Base-by-base conservation (phyloP, 2,797 vertebrate species). In the Fringilla coelebs region DNA sequence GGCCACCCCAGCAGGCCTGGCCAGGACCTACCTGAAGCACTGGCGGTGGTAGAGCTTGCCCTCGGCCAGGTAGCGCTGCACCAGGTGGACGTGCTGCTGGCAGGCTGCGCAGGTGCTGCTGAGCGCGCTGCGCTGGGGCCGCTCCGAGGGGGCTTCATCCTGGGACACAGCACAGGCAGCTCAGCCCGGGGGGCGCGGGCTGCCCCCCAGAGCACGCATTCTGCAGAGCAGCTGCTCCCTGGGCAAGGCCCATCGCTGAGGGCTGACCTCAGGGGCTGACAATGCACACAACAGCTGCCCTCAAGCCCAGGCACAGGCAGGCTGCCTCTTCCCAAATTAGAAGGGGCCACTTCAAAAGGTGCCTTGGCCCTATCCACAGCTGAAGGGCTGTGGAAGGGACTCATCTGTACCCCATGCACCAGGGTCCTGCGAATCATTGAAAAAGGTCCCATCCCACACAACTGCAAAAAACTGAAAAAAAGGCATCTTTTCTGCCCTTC, bases 11-110 rank as follows among this genome's bases (percentile, higher is more conserved):
- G 2, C 58, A 10, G 8, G 29, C 34, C 65, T 34, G 63, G 60
- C 77, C 48, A 28, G 0, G 1, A 43, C 96, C 25, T 96, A 99
- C 99, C 99, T 99, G 98, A 99, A 99, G 96, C 99, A 99, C 97
- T 99, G 99, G 62, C 99, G 99, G 96, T 99, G 99, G 98, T 99
- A 99, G 66, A 99, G 99, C 96, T 98, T 99, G 92, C 99, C 98
- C 18, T 99, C 99, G 0, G 98, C 98, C 96, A 99, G 98, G 96
- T 98, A 98, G 82, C 99, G 98, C 98, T 99, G 99, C 91, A 99
- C 99, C 97, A 99, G 98, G 88, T 99, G 99, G 74, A 99, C 99
- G 1, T 99, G 99, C 91, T 98, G 98, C 94, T 97, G 98, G 95
- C 99, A 99, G 97, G 98, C 98, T 0, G 98, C 71, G 0, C 99